phyloP scores from a whole-genome alignment of 2,797 vertebrate genomes.

The Rhynchonycteris naso region DNA sequence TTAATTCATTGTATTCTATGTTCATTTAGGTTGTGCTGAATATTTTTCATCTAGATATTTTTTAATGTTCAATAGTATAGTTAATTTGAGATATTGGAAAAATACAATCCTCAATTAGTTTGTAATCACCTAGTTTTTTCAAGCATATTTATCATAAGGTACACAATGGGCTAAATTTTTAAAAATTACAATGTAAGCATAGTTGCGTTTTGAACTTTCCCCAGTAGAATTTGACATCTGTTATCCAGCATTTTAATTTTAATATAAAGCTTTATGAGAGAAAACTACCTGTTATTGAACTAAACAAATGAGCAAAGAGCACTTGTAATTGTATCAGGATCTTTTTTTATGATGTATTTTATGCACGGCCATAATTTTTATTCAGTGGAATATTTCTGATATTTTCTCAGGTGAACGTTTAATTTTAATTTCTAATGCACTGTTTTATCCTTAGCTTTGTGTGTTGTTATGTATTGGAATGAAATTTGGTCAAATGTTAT shows the following conservation, averaged over 20 bases:
- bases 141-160: neutral
- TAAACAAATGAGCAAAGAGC: neutral
- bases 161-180: neutral
- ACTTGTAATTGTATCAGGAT: neutral
- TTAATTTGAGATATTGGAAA: neutral
- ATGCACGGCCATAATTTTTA: conserved; percentile 4
- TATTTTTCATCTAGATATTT: conserved; percentile 2
- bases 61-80: neutral
- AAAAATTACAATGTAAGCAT: neutral
- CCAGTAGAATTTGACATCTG: neutral
- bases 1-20: neutral
- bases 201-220: neutral
- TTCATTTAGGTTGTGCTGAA: neutral
- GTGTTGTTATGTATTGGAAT: conserved; percentile 77
- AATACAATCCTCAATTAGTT: neutral
- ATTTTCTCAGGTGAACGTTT: conserved; percentile 43
- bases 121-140: neutral
- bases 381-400: conserved; percentile 40
- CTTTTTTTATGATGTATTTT: conserved; percentile 38
- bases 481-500: conserved; percentile 79
- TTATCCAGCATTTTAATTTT: conserved; percentile 21
- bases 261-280: neutral
- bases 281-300: neutral
- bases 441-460: conserved; percentile 80
- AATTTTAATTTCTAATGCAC: conserved; percentile 73